A percentile compares a stretch with the other conserved stretches of the same genome.
Conservation (phyloP, 2,888 invertebrate species). For the Ormyrus pomaceus region DNA sequence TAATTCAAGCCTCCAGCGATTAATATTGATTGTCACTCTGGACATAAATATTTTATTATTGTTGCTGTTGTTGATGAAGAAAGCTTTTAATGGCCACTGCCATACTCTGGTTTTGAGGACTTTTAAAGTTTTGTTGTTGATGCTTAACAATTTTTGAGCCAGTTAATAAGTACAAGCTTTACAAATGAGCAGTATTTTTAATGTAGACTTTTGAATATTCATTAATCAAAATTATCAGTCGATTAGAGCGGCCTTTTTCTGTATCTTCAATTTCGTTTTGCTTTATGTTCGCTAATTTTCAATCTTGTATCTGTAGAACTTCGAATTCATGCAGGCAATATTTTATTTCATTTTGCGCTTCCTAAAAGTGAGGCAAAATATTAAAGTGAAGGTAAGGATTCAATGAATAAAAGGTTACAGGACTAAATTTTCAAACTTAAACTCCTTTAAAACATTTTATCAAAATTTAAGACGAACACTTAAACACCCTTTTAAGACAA, state of each 20-base stretch:
- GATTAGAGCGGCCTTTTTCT: constrained; percentile 2
- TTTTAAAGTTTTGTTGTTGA: constrained; percentile 39
- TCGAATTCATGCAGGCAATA: not conserved
- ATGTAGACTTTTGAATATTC: constrained; percentile 22
- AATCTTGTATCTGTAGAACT: constrained; percentile 4
- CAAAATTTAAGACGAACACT: not conserved
- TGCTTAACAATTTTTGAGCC: not conserved
- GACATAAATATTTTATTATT: constrained; percentile 24
- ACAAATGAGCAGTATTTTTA: constrained; percentile 1
- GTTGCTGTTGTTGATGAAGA: constrained; percentile 30
- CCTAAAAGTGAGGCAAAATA: not conserved
- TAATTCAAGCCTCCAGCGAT: constrained; percentile 62
- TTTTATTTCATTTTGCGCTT: constrained; percentile 1
- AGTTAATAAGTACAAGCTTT: constrained; percentile 17
- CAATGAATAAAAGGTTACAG: no score
- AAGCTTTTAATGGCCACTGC: constrained; percentile 53
- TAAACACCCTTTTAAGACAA: not conserved
- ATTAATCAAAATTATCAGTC: constrained; percentile 11
- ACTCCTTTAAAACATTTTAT: not conserved
- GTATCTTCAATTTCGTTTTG: not conserved
- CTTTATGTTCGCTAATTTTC: constrained; percentile 5
- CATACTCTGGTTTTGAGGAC: constrained; percentile 50
- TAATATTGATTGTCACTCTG: constrained; percentile 43
- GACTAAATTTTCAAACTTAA: not conserved
- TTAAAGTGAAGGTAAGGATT: no score